Base-by-base conservation (phyloP, 2,888 invertebrate genomes). In the Xestia ashworthii region DNA sequence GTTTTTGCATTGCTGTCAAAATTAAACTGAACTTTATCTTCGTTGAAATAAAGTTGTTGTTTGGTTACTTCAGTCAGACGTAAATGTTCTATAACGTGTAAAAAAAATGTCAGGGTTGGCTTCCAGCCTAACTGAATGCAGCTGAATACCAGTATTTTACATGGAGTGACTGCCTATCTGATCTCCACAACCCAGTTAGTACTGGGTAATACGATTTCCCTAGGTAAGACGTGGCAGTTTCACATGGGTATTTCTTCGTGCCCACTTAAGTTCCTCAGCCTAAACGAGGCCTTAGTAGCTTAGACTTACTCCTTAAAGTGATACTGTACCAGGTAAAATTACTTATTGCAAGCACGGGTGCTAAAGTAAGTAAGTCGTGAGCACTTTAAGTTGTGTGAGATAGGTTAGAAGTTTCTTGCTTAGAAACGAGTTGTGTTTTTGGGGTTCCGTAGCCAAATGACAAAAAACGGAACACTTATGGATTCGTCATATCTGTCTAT, bases 351-450 rank as follows among this genome's bases (percentile, higher is more conserved):
- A 71, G 25, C 55, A 38, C n/a, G 9, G 8, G 8, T 64, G 62
- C 60, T 84, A 38, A 69, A 84, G 67, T 38, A 69, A 84, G 67
- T 38, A 14, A 78, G 62, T 41, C 55, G 25, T 25, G 55, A 70
- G 62, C 69, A 67, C 66, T 80, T 70, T 50, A 38, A 67, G 60
- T 81, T 74, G 60, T 14, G n/a, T 38, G 48, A 3, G 0, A 25
- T 44, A n/a, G 12, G 38, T 50, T 22, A 9, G 8, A 32, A 76
- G 50, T 80, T 76, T 44, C 22, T 48, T 48, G 22, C 12, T 65
- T 41, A 19, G 32, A 32, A 41, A 44, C 9, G 53, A 19, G 82
- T 81, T 50, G 22, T 12, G 11, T 50, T 75, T 55, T 55, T 22
- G 25, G 41, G n/a, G n/a, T n/a, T n/a, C n/a, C n/a, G n/a, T n/a